Base-by-base conservation (phyloP, 2,113 vertebrate genomes). In the Strix uralensis region DNA sequence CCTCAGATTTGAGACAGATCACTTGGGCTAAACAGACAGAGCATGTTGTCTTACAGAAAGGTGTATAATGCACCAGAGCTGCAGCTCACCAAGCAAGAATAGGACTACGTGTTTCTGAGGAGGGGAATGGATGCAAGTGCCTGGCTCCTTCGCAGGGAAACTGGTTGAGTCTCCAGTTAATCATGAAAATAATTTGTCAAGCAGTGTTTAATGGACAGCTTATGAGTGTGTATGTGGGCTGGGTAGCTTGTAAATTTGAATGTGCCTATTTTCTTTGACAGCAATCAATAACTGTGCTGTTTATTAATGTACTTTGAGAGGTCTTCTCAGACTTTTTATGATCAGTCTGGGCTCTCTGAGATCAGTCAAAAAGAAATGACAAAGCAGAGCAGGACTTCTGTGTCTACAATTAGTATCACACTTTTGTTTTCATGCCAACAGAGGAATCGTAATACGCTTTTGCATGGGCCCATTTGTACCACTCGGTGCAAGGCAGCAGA, bases 161-260 rank as follows among this genome's bases (percentile, higher is more conserved):
- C 59, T 36, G 52, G 65, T 69, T 63, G 49, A 86, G 77, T 62
- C 66, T 78, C 38, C 27, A 69, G 78, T 90, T 95, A 83, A 90
- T 87, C 78, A 40, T 21, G 73, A 75, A 87, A 87, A 38, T 49
- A 59, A 75, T 87, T 87, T 84, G 55, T 87, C 67, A 74, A 55
- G 61, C 72, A 13, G 57, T 80, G 10, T 82, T 90, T 92, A 93
- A 74, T 71, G 78, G 77, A 83, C 61, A 74, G 38, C 29, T 82
- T 82, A 40, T 23, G 47, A 87, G 72, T 23, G 20, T 54, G 72
- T 69, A 83, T n/a, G 38, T 95, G 91, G 66, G 87, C 82, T 87
- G 62, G 72, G 40, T 16, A 55, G 72, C 77, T 83, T 84, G 94
- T 84, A 95, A 90, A 87, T 95, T 93, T 87, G 62, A 59, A 90